Evolutionary conservation across 2,113 vertebrate genomes (phyloP).

Genomic region (Junco hyemalis): DNA sequence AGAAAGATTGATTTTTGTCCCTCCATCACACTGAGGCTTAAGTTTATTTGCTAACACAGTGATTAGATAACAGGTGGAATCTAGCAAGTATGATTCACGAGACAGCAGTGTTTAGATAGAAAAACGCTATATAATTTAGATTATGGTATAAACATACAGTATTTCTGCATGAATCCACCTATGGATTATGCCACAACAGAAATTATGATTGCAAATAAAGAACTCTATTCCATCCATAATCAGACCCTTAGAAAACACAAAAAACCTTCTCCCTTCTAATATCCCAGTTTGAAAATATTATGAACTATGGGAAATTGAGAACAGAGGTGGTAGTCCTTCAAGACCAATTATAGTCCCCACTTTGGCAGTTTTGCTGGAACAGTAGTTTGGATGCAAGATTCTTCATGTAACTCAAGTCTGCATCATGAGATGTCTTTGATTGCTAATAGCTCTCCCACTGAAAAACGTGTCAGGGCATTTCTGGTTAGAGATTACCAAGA

Average conservation of each 20-base stretch:
- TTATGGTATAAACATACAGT: not conserved
- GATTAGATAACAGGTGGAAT: slow-evolving; percentile 13
- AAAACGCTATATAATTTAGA: not conserved
- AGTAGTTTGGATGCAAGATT: not conserved
- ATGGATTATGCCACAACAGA: not conserved
- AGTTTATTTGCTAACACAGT: slow-evolving; percentile 16
- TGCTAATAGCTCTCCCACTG: not conserved
- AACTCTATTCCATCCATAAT: not conserved
- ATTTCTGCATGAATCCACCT: not conserved
- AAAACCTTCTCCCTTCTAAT: not conserved
- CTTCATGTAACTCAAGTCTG: not conserved
- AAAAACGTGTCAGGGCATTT: not conserved
- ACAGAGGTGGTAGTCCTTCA: not conserved
- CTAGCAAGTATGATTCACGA: not conserved
- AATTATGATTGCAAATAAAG: not conserved
- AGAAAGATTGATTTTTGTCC: slow-evolving; percentile 24
- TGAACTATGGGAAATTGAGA: not conserved
- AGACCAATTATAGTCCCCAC: not conserved
- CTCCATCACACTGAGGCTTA: not conserved
- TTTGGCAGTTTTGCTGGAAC: slow-evolving; percentile 5
- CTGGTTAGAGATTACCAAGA: not conserved
- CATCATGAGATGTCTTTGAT: not conserved
- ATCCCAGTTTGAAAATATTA: not conserved
- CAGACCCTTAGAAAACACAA: not conserved
- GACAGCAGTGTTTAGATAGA: not conserved